Conservation (phyloP, 1,140 invertebrate species). For the Macrosteles quadrilineatus region DNA sequence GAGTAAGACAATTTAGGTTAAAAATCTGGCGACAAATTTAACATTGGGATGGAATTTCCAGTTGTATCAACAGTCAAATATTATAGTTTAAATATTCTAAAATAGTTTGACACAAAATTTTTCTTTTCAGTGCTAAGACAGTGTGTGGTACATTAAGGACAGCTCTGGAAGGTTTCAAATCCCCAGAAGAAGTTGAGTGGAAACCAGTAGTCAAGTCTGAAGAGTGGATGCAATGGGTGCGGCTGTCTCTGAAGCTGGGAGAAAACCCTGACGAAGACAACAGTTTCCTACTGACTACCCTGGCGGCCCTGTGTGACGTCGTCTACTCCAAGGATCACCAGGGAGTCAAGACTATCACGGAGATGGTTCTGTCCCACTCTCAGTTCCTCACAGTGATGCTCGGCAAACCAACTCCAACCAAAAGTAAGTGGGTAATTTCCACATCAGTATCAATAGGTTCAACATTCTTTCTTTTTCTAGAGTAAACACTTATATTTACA, state of each 20-base stretch:
- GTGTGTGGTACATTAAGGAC: neutral
- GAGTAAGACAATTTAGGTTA: too few species aligned
- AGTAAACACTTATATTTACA: too few species aligned
- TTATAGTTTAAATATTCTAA: too few species aligned
- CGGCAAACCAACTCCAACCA: neutral
- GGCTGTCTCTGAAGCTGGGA: slow-evolving; percentile 10
- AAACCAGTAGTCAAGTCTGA: neutral
- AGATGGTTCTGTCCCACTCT: slow-evolving; percentile 6
- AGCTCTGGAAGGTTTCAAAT: neutral
- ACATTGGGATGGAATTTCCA: too few species aligned
- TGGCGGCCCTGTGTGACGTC: neutral
- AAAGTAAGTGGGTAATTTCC: neutral
- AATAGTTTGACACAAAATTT: too few species aligned
- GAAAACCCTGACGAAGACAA: neutral
- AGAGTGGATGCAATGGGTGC: neutral
- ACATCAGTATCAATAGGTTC: too few species aligned
- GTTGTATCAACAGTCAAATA: too few species aligned
- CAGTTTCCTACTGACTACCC: slow-evolving; percentile 3
- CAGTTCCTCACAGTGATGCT: slow-evolving; percentile 3
- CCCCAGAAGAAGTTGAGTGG: neutral
- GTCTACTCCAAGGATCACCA: neutral
- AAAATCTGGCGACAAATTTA: too few species aligned
- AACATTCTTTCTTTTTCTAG: too few species aligned
- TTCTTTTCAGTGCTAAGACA: neutral
- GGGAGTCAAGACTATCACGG: neutral